Evolutionary conservation across 2,113 vertebrate genomes (phyloP).

Genomic region (Nicator chloris): DNA sequence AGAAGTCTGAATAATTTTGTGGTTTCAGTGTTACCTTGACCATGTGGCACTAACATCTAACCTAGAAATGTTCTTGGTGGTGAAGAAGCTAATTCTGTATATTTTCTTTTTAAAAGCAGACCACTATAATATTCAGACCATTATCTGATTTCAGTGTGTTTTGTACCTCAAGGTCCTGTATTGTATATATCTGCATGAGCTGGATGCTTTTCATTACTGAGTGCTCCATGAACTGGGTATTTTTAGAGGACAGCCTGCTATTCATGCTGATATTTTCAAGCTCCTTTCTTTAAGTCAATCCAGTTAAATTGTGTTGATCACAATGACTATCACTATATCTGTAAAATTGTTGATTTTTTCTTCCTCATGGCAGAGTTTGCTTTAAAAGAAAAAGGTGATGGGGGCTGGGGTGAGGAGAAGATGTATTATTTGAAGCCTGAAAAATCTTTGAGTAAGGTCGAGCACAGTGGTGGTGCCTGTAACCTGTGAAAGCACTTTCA

Average conservation of each 20-base stretch:
- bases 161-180: neutral
- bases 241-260: neutral
- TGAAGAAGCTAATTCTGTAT: neutral
- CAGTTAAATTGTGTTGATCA: neutral
- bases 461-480: neutral
- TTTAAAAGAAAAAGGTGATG: neutral
- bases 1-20: neutral
- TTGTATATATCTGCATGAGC: neutral
- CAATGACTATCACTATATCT: neutral
- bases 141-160: neutral
- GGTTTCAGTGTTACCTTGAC: neutral
- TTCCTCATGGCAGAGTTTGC: neutral
- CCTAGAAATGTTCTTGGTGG: neutral
- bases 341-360: neutral
- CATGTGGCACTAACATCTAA: neutral
- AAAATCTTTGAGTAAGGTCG: neutral
- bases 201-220: neutral
- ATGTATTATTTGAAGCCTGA: neutral
- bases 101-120: neutral
- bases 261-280: neutral
- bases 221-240: neutral
- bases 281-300: neutral
- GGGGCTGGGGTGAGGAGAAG: neutral
- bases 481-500: neutral
- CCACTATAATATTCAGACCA: neutral